Evolutionary conservation across 2,797 vertebrate species (phyloP).

Genomic region (Sandelia bainsii): DNA sequence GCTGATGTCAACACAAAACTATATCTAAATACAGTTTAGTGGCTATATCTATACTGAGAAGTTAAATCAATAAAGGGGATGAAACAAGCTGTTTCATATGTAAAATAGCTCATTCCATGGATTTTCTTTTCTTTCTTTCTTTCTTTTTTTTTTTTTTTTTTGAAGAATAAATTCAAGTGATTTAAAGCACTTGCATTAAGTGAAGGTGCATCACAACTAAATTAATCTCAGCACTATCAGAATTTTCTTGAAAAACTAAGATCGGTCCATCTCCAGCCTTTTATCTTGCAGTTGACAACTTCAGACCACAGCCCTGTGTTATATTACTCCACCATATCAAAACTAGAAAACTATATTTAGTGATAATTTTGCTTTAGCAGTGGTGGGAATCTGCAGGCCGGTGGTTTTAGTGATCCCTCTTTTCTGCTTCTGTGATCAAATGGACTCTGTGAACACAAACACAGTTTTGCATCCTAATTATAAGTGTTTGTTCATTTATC

Average conservation of each 20-base stretch:
- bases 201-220: slow-evolving; percentile 12
- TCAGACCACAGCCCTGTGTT: slow-evolving; percentile 27
- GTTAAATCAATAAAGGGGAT: not conserved
- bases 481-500: slow-evolving; percentile 12
- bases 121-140: slow-evolving; percentile 11
- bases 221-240: slow-evolving; percentile 31
- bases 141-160: too few species aligned
- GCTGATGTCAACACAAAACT: slow-evolving; percentile 12
- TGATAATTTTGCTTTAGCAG: slow-evolving; percentile 8
- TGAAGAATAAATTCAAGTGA: slow-evolving; percentile 15
- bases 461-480: slow-evolving; percentile 3
- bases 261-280: slow-evolving; percentile 40
- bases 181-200: slow-evolving; percentile 17
- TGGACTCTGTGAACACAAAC: not conserved
- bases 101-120: slow-evolving; percentile 2
- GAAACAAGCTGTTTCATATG: not conserved
- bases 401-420: not conserved
- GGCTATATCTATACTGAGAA: slow-evolving; percentile 8
- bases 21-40: slow-evolving; percentile 34
- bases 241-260: slow-evolving; percentile 22
- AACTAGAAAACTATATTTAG: slow-evolving; percentile 26
- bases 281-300: slow-evolving; percentile 50
- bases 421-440: slow-evolving; percentile 12
- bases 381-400: not conserved
- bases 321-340: slow-evolving; percentile 7